These are phyloP conservation scores for Diorhabda elongata DNA, from an alignment of 1,140 invertebrate genomes.

Conservation along the genomic window DNA sequence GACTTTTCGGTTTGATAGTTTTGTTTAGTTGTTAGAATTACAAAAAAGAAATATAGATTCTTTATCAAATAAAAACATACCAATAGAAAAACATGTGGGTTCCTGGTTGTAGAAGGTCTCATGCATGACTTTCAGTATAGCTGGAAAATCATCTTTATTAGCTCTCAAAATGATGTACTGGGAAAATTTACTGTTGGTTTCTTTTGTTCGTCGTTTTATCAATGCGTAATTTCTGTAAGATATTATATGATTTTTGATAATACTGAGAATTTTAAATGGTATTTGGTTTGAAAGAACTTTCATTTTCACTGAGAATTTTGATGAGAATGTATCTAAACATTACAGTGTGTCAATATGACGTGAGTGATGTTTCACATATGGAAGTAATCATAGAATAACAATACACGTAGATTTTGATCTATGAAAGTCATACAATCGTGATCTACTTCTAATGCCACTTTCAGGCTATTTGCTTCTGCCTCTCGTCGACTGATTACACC, in stretches of 20 bases:
- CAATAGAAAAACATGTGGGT: slow-evolving; percentile 25
- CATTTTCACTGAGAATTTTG: slow-evolving; percentile 27
- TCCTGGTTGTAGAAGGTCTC: slow-evolving; percentile 38
- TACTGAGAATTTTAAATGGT: slow-evolving; percentile 26
- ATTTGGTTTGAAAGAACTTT: slow-evolving; percentile 18
- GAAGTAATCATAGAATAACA: no score
- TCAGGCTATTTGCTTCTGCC: no score
- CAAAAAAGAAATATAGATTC: no score
- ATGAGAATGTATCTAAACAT: not conserved
- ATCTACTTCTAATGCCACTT: no score
- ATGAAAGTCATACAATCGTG: no score
- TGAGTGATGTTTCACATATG: no score
- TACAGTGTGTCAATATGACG: no score
- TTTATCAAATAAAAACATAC: no score
- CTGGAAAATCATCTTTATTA: slow-evolving; percentile 30
- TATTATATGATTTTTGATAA: not conserved
- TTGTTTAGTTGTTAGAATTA: no score
- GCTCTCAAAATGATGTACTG: slow-evolving; percentile 36
- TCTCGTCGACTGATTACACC: no score
- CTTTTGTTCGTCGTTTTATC: not conserved
- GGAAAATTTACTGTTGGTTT: slow-evolving; percentile 15
- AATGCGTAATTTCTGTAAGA: not conserved
- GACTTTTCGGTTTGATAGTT: no score
- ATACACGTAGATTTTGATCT: no score
- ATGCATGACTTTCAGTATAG: slow-evolving; percentile 40